A percentile compares a stretch with the other conserved stretches of the same genome.
Evolutionary conservation across 1,140 invertebrate genomes (phyloP).

Genomic region (Drosophila nannoptera): DNA sequence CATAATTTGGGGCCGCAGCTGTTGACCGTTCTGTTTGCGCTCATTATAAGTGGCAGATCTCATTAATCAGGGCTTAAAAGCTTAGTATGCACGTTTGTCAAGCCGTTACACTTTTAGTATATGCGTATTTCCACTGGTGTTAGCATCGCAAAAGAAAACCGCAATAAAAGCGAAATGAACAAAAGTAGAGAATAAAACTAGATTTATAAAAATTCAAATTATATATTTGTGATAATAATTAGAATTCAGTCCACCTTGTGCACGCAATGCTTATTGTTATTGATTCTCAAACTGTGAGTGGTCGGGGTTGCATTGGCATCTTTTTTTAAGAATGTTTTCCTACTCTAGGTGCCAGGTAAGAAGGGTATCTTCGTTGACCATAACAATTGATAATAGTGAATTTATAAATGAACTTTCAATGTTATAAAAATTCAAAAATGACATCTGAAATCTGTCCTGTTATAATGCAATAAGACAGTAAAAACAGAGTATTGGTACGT

Average conservation of each 20-base stretch:
- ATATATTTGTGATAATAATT: neutral
- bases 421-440: too few relatives aligned
- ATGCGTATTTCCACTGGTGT: neutral
- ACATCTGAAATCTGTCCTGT: too few relatives aligned
- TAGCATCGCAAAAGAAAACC: too few relatives aligned
- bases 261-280: conserved; percentile 54
- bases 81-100: neutral
- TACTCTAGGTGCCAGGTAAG: neutral
- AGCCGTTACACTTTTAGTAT: neutral
- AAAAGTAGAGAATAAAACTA: too few relatives aligned
- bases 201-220: neutral
- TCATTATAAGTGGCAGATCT: conserved; percentile 22
- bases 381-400: too few relatives aligned
- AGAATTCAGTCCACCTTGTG: conserved; percentile 2
- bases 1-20: conserved; percentile 24
- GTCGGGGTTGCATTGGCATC: conserved; percentile 20
- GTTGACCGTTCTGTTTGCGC: conserved; percentile 12
- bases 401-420: too few relatives aligned
- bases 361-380: neutral
- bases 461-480: too few relatives aligned
- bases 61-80: conserved; percentile 29
- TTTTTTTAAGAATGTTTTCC: conserved; percentile 1
- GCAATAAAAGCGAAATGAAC: too few relatives aligned
- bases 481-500: neutral
- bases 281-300: conserved; percentile 57